A percentile compares a stretch with the other conserved stretches of the same genome.
Conservation (phyloP, 2,113 vertebrate species). For the Regulus satrapa region DNA sequence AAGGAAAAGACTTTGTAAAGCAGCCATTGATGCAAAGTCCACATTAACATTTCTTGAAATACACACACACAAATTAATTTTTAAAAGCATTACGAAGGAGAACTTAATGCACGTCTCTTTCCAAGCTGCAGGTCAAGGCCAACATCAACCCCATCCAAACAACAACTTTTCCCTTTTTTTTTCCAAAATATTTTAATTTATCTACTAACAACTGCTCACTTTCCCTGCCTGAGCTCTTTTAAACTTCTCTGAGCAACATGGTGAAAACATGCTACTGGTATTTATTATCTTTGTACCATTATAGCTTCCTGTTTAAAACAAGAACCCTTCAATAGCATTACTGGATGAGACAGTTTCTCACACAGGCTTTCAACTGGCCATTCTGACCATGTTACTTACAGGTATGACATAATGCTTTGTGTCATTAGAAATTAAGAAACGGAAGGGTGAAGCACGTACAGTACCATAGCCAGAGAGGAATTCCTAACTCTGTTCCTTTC, state of each 20-base stretch:
- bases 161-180: neutral
- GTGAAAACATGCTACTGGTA: neutral
- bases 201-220: neutral
- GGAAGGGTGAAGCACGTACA: neutral
- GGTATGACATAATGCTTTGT: neutral
- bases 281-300: neutral
- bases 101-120: neutral
- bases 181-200: neutral
- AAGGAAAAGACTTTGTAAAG: neutral
- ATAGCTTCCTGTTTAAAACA: neutral
- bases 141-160: neutral
- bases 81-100: neutral
- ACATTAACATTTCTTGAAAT: neutral
- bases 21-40: neutral
- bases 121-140: neutral
- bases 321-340: neutral
- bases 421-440: neutral
- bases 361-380: neutral
- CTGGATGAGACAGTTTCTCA: neutral
- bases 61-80: neutral
- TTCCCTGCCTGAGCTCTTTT: neutral
- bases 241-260: neutral
- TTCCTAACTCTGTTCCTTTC: neutral
- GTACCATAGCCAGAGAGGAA: neutral
- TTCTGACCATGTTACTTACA: neutral